A percentile compares a stretch with the other conserved stretches of the same genome.
Conservation (phyloP, 2,797 vertebrate genomes). For the Neomorphus geoffroyi region DNA sequence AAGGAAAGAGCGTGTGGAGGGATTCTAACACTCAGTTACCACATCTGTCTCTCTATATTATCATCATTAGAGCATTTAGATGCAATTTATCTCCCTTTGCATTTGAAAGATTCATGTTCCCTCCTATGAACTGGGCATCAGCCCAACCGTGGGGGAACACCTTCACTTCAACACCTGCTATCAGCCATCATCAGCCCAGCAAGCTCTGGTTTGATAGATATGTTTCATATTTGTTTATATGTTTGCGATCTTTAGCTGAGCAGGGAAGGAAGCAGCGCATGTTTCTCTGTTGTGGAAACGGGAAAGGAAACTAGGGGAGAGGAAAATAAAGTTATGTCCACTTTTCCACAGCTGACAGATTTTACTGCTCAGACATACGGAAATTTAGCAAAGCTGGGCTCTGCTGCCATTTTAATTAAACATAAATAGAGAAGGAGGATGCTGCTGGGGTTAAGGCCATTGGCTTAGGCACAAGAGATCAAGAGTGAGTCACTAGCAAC, state of each 20-base stretch:
- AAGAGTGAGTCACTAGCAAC: neutral
- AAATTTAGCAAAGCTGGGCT: neutral
- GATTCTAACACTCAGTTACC: constrained; percentile 13
- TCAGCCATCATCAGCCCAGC: constrained; percentile 42
- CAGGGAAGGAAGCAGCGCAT: neutral
- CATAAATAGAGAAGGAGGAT: neutral
- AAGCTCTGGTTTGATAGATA: neutral
- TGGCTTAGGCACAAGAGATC: neutral
- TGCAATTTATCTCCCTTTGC: constrained; percentile 53
- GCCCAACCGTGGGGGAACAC: neutral
- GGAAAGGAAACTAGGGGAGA: neutral
- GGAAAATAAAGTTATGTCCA: neutral
- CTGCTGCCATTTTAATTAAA: constrained; percentile 22
- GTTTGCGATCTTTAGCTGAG: neutral
- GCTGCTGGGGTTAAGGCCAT: neutral
- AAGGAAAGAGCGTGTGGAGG: neutral
- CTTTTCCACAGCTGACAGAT: neutral
- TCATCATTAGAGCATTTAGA: constrained; percentile 55
- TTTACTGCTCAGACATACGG: neutral
- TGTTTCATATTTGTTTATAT: neutral
- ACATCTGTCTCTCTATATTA: constrained; percentile 63
- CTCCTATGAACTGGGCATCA: constrained; percentile 31
- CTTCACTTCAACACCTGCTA: constrained; percentile 37
- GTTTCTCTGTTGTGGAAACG: neutral
- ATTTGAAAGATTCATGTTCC: constrained; percentile 22